Evolutionary conservation across 1,140 invertebrate species (phyloP).

Genomic region (Pseudomyrmex flavicornis): DNA sequence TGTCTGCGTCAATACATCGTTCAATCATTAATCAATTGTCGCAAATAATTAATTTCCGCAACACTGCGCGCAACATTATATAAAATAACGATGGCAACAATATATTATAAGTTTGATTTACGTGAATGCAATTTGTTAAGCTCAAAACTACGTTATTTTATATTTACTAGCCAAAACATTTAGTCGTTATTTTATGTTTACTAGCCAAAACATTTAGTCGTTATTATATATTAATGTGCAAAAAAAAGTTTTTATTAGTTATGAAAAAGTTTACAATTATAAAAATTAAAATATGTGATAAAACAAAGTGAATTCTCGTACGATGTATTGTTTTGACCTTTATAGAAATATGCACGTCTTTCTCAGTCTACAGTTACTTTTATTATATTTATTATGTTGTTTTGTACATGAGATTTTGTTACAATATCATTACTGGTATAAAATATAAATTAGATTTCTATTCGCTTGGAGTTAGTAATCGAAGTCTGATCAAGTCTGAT

Average conservation of each 20-base stretch:
- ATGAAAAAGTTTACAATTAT: too few relatives aligned
- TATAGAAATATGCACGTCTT: too few relatives aligned
- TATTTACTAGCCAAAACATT: neutral
- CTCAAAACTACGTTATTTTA: neutral
- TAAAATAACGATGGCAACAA: neutral
- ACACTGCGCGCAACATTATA: neutral
- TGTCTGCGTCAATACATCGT: neutral
- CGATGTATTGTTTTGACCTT: too few relatives aligned
- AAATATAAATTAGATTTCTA: slow-evolving; percentile 20
- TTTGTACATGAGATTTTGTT: neutral
- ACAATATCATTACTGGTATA: slow-evolving; percentile 17
- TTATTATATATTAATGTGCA: too few relatives aligned
- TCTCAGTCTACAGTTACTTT: neutral
- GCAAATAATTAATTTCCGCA: slow-evolving; percentile 8
- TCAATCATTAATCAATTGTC: slow-evolving; percentile 11
- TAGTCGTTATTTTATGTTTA: neutral
- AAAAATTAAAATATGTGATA: too few relatives aligned
- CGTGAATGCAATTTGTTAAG: neutral
- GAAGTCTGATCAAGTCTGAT: slow-evolving; percentile 19
- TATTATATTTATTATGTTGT: neutral
- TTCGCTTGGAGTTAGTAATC: slow-evolving; percentile 24
- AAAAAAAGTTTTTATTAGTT: too few relatives aligned
- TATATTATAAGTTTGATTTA: slow-evolving; percentile 2
- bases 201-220: neutral
- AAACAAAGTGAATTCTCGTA: too few relatives aligned